Base-by-base conservation (phyloP, 2,888 invertebrate genomes). In the Phragmatobia fuliginosa region DNA sequence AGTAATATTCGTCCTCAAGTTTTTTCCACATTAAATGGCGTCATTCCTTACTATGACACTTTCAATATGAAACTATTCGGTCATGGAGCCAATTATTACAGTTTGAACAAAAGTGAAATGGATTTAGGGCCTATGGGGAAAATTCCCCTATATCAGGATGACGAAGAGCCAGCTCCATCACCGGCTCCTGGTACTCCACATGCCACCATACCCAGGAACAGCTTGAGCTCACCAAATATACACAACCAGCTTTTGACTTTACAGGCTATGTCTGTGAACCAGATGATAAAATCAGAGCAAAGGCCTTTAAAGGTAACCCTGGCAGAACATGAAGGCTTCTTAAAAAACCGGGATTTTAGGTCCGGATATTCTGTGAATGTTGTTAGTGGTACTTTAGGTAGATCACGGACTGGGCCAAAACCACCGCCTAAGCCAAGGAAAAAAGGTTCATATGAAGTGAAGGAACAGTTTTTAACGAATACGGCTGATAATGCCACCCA, bases 401-500 rank as follows among this genome's bases (percentile, higher is more conserved):
- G 92, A 83, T 85, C 86, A 73, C 87, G 91, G 90, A 96, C 97
- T 77, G 97, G 97, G 58, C 97, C 97, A 0, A 96, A 97, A 85
- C 97, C 97, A 49, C 97, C 97, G n/a, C 97, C 97, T 25, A 97
- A 97, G 82, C 97, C 97, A 16, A 97, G 97, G 88, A 98, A 97
- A 93, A 96, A 97, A 74, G 95, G 96, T 70, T 95, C 96, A 32
- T 96, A 96, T 72, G 96, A 95, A 78, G 87, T 94, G 81, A 96
- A 96, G 84, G 97, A 97, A 83, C 97, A 97, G 70, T 95, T 97
- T 83, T 97, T 97, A 86, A 97, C 97, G 88, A 98, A 98, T 90
- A 97, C 97, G 87, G 96, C 97, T 73, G 98, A 98, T 85, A 98
- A 98, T 82, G 98, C 98, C 66, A 98, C 98, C 77, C 98, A 98